These are phyloP conservation scores for Lytechinus variegatus DNA, from an alignment of 35 echinoderm and acorn worm species.

Conservation along the genomic window DNA sequence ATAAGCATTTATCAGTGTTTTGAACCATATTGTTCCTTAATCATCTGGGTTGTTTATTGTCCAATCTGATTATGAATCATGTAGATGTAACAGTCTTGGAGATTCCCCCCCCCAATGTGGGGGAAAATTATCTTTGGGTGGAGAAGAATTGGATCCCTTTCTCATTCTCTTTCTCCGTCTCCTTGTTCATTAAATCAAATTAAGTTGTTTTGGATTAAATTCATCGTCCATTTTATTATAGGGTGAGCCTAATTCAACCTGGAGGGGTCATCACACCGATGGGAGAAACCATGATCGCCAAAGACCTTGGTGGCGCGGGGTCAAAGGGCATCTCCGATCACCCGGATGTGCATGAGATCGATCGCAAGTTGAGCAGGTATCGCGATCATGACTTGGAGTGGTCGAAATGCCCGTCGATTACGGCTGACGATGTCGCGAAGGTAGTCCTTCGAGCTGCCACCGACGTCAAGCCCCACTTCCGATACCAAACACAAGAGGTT, in stretches of 20 bases:
- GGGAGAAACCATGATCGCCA: neutral
- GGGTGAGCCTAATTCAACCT: constrained; percentile 20
- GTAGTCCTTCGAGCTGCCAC: constrained; percentile 34
- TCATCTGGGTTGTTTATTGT: no score
- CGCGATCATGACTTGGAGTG: constrained; percentile 32
- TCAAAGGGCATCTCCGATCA: constrained; percentile 3
- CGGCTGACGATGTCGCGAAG: constrained; percentile 22
- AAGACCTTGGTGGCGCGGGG: neutral
- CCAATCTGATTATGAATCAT: no score
- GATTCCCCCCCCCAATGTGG: no score
- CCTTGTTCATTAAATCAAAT: no score
- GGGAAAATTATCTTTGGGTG: no score
- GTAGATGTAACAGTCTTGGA: no score
- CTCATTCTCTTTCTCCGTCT: no score
- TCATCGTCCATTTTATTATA: neutral
- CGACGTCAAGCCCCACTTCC: constrained; percentile 31
- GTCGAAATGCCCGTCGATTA: constrained; percentile 30
- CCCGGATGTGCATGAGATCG: constrained; percentile 38
- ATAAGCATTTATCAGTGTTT: no score
- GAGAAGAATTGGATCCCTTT: no score
- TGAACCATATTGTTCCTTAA: no score
- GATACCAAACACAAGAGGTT: constrained; percentile 21
- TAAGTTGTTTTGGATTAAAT: neutral
- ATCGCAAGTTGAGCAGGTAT: constrained; percentile 28
- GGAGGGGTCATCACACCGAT: constrained; percentile 8